phyloP scores from a whole-genome alignment of 2,797 vertebrate genomes.

The Melanogrammus aeglefinus region DNA sequence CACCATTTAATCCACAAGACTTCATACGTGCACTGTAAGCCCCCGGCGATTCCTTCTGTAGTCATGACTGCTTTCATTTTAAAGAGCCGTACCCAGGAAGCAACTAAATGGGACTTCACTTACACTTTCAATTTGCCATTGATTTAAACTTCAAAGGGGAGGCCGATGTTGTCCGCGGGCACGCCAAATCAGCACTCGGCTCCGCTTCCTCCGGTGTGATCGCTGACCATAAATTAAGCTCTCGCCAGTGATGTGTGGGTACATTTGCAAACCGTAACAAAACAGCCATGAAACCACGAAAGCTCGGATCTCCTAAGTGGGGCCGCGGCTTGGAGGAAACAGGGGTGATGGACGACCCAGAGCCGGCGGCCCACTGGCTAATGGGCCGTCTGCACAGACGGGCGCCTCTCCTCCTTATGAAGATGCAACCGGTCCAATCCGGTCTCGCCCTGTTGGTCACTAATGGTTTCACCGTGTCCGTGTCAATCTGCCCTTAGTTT shows the following conservation, averaged over 20 bases:
- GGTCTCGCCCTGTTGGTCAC: background rate
- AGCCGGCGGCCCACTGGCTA: background rate
- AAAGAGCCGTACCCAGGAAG: background rate
- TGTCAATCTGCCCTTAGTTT: background rate
- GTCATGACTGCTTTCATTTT: background rate
- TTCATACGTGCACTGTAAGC: background rate
- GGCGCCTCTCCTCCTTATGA: background rate
- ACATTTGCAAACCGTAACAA: background rate
- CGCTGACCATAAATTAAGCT: background rate
- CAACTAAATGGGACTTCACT: background rate
- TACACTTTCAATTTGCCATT: conserved; percentile 3
- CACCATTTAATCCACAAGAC: background rate
- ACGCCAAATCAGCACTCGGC: background rate
- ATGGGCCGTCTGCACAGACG: background rate
- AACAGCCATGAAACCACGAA: background rate
- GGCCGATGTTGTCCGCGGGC: background rate
- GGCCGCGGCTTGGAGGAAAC: background rate
- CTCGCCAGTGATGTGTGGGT: background rate
- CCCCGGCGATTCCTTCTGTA: background rate
- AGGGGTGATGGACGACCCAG: background rate
- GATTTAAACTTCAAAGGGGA: conserved; percentile 1
- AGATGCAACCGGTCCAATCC: background rate
- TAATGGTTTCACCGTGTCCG: background rate
- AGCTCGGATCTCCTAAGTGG: background rate
- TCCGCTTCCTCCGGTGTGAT: background rate